phyloP scores from a whole-genome alignment of 2,888 invertebrate species.

The Micropterix aruncella region DNA sequence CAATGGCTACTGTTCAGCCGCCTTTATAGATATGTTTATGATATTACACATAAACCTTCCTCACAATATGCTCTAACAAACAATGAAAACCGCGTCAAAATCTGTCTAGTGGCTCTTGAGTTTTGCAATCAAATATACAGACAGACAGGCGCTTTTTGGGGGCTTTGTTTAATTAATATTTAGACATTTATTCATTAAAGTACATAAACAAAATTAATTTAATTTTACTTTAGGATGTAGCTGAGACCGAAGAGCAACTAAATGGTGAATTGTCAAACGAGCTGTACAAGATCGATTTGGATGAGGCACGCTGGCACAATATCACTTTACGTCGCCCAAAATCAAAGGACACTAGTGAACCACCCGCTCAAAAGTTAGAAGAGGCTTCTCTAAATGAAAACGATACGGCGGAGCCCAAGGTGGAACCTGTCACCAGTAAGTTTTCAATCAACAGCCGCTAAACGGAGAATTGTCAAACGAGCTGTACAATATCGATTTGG shows the following conservation, averaged over 20 bases:
- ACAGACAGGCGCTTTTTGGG: no score
- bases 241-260: slow-evolving; percentile 71
- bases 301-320: slow-evolving; percentile 57
- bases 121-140: no score
- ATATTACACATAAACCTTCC: no score
- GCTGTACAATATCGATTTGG: slow-evolving; percentile 59
- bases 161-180: no score
- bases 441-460: slow-evolving; percentile 52
- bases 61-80: no score
- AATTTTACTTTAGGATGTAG: slow-evolving; percentile 43
- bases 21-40: no score
- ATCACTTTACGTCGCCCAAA: slow-evolving; percentile 23
- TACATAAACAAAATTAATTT: not conserved
- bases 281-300: slow-evolving; percentile 59
- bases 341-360: not conserved
- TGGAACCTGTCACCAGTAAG: slow-evolving; percentile 14
- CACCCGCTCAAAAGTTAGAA: slow-evolving; percentile 1
- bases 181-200: no score
- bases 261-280: slow-evolving; percentile 73
- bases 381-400: slow-evolving; percentile 4
- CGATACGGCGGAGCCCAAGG: slow-evolving; percentile 18
- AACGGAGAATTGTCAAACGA: slow-evolving; percentile 73
- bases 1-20: no score
- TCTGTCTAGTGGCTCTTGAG: no score
- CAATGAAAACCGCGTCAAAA: no score